phyloP scores from a whole-genome alignment of 1,140 invertebrate genomes.

The Luehdorfia chinensis region DNA sequence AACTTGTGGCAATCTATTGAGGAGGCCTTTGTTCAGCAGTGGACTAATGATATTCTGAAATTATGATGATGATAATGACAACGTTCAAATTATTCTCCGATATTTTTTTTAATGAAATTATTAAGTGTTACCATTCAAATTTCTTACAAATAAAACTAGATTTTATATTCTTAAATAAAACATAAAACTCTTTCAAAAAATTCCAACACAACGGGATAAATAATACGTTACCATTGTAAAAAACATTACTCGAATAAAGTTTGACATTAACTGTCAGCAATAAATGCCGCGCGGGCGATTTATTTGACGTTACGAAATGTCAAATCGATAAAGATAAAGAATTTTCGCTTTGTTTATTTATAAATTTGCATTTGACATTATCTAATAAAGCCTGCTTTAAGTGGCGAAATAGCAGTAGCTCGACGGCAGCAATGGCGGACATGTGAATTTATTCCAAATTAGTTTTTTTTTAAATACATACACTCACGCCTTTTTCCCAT shows the following conservation, averaged over 20 bases:
- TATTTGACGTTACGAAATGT: constrained; percentile 12
- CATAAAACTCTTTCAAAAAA: too few species aligned
- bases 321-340: constrained; percentile 13
- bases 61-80: too few species aligned
- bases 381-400: too few species aligned
- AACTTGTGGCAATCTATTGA: too few species aligned
- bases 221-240: constrained; percentile 2
- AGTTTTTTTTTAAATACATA: too few species aligned
- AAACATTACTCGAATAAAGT: constrained; percentile 1
- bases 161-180: too few species aligned
- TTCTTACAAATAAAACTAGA: constrained; percentile 1
- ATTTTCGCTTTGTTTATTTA: constrained; percentile 5
- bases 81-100: background rate
- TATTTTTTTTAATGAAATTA: background rate
- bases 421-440: too few species aligned
- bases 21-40: too few species aligned
- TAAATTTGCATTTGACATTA: constrained; percentile 7
- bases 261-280: constrained; percentile 16
- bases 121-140: background rate
- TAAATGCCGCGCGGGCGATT: constrained; percentile 12
- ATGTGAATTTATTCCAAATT: too few species aligned
- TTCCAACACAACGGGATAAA: background rate
- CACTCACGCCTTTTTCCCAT: too few species aligned
- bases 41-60: too few species aligned
- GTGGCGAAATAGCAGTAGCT: too few species aligned